Percentiles rank a stretch among this genome's conserved stretches.
Conservation (phyloP, 1,140 invertebrate genomes). For the Lanistes nyassanus region DNA sequence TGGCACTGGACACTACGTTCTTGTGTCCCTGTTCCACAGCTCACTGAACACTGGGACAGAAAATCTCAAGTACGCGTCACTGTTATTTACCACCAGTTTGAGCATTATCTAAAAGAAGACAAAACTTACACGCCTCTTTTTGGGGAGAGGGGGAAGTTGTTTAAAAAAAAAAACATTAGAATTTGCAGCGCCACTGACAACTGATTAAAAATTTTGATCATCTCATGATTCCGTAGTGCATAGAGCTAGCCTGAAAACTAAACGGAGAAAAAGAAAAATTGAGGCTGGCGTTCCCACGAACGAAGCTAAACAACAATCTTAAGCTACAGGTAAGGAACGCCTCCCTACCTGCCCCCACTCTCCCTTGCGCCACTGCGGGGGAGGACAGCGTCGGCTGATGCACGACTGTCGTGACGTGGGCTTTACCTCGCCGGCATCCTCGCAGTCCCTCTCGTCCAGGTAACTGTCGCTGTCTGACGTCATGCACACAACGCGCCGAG, state of each 20-base stretch:
- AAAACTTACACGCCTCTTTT: too few relatives aligned
- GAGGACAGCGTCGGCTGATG: slow-evolving; percentile 71
- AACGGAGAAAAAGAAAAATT: too few relatives aligned
- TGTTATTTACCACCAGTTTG: too few relatives aligned
- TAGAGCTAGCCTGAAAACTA: too few relatives aligned
- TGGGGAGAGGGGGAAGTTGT: too few relatives aligned
- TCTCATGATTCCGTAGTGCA: too few relatives aligned
- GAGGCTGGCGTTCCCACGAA: too few relatives aligned
- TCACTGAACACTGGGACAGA: slow-evolving; percentile 75
- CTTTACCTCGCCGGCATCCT: slow-evolving; percentile 57
- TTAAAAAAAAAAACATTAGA: too few relatives aligned
- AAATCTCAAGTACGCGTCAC: not conserved
- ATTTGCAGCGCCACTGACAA: too few relatives aligned
- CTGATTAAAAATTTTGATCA: too few relatives aligned
- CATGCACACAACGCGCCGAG: slow-evolving; percentile 74
- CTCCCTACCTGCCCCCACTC: slow-evolving; percentile 71
- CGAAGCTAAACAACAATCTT: too few relatives aligned
- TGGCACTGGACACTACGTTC: slow-evolving; percentile 75
- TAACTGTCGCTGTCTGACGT: slow-evolving; percentile 45
- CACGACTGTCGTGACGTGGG: slow-evolving; percentile 69
- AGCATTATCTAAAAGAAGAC: too few relatives aligned
- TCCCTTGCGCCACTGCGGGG: slow-evolving; percentile 72
- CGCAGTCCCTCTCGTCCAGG: slow-evolving; percentile 65
- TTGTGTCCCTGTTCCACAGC: slow-evolving; percentile 78
- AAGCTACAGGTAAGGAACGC: slow-evolving; percentile 30